A percentile compares a stretch with the other conserved stretches of the same genome.
Conservation (phyloP, 1,140 invertebrate genomes). For the Drosophila pandora region DNA sequence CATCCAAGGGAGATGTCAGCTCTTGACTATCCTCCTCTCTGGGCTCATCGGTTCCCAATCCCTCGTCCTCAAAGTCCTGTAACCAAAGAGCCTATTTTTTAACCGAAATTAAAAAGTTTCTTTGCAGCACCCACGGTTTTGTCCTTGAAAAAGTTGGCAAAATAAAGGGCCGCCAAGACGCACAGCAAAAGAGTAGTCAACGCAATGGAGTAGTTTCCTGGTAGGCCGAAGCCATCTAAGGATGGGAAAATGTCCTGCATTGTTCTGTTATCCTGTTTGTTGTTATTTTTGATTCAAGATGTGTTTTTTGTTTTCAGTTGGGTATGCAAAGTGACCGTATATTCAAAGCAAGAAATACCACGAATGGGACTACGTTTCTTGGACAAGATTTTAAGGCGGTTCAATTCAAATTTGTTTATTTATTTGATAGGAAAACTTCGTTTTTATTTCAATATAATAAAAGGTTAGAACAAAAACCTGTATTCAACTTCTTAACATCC, state of each 20-base stretch:
- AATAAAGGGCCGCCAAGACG: slow-evolving; percentile 69
- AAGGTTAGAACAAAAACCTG: not conserved
- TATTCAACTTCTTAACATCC: not conserved
- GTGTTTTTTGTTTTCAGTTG: slow-evolving; percentile 29
- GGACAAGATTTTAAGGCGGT: not conserved
- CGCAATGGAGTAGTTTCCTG: slow-evolving; percentile 61
- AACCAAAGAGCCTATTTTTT: not conserved
- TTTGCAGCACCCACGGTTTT: slow-evolving; percentile 50
- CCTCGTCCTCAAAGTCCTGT: slow-evolving; percentile 67
- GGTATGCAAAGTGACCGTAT: slow-evolving; percentile 20
- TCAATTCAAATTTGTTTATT: not conserved
- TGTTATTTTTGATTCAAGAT: slow-evolving; percentile 15
- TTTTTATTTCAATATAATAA: not conserved
- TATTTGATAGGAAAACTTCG: no score
- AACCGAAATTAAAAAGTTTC: not conserved
- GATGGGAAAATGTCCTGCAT: slow-evolving; percentile 33
- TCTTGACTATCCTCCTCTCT: slow-evolving; percentile 43
- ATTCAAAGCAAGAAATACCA: not conserved
- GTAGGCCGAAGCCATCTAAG: slow-evolving; percentile 45
- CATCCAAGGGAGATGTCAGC: slow-evolving; percentile 27
- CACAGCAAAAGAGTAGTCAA: slow-evolving; percentile 68
- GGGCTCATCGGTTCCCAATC: slow-evolving; percentile 59
- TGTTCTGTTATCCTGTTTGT: slow-evolving; percentile 1
- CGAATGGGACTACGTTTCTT: not conserved
- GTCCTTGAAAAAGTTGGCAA: slow-evolving; percentile 73